A percentile compares a stretch with the other conserved stretches of the same genome.
These are phyloP conservation scores for Temnopleurus reevesii DNA, from an alignment of 53 echinoderm and acorn worm species.

Conservation along the genomic window DNA sequence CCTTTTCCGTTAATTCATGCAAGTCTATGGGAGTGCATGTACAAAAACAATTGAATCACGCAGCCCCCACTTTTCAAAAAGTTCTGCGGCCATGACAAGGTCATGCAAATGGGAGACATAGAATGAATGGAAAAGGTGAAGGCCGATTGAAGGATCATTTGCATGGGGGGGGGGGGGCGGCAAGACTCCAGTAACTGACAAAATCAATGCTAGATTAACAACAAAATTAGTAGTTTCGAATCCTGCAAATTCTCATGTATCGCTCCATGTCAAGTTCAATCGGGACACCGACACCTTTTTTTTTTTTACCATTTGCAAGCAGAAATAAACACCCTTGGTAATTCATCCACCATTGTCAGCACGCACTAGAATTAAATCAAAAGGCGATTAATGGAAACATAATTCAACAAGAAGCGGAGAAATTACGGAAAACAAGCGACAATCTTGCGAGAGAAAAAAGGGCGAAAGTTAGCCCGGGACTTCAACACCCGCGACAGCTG, in stretches of 20 bases:
- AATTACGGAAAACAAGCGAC: background rate
- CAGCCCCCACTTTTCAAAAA: too few relatives aligned
- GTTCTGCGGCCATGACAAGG: too few relatives aligned
- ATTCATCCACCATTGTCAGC: constrained; percentile 2
- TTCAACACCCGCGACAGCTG: constrained; percentile 11
- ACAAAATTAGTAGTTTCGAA: constrained; percentile 23
- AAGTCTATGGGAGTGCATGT: too few relatives aligned
- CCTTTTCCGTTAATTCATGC: too few relatives aligned
- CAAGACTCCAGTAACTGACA: background rate
- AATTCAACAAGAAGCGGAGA: constrained; percentile 20
- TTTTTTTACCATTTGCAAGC: background rate
- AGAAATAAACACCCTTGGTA: background rate
- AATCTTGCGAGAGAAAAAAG: background rate
- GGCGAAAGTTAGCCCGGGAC: background rate
- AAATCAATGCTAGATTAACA: constrained; percentile 18
- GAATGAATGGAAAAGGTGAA: background rate
- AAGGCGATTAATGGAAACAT: constrained; percentile 26
- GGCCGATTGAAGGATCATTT: too few relatives aligned
- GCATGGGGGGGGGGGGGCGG: background rate
- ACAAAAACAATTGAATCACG: too few relatives aligned
- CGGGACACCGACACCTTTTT: background rate
- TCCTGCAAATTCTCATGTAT: background rate
- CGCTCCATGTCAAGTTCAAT: background rate
- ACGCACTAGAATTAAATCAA: background rate
- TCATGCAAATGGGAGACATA: too few relatives aligned